These are phyloP conservation scores for Diglossa cyanea DNA, from an alignment of 2,797 vertebrate species.

Conservation along the genomic window DNA sequence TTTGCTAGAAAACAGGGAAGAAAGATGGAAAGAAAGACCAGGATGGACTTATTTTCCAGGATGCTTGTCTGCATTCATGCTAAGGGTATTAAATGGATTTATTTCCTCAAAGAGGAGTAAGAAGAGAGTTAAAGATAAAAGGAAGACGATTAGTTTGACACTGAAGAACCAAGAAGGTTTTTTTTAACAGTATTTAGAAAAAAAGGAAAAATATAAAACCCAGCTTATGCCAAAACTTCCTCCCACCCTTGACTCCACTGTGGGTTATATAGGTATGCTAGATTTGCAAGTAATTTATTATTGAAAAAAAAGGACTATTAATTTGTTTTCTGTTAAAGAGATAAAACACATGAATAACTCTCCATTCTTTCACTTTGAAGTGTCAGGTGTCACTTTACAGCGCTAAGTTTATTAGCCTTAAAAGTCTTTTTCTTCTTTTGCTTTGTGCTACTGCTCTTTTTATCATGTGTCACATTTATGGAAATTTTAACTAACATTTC, in stretches of 20 bases:
- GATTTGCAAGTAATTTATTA: conserved; percentile 10
- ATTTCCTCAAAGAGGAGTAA: conserved; percentile 38
- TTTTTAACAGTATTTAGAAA: neutral
- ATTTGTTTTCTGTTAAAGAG: neutral
- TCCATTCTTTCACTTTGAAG: conserved; percentile 35
- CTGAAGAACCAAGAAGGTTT: neutral
- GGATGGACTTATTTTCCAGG: conserved; percentile 26
- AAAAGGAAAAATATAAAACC: conserved; percentile 2
- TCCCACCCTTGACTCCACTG: neutral
- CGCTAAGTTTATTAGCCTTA: conserved; percentile 11
- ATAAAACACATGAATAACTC: conserved; percentile 28
- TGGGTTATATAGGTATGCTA: neutral
- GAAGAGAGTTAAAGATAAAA: conserved; percentile 53
- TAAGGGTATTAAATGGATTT: conserved; percentile 50
- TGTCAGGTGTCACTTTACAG: conserved; percentile 4
- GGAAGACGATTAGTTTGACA: conserved; percentile 13
- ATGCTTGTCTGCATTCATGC: neutral
- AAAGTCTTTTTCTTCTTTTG: conserved; percentile 23
- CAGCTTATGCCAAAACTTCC: neutral
- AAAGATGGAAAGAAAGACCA: conserved; percentile 4
- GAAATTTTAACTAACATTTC: conserved; percentile 7
- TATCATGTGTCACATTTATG: conserved; percentile 42
- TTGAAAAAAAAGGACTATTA: neutral
- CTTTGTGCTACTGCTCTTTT: conserved; percentile 43
- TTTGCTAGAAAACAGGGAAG: neutral